A percentile compares a stretch with the other conserved stretches of the same genome.
Evolutionary conservation across 2,888 invertebrate species (phyloP).

Genomic region (Tiliacea aurago): DNA sequence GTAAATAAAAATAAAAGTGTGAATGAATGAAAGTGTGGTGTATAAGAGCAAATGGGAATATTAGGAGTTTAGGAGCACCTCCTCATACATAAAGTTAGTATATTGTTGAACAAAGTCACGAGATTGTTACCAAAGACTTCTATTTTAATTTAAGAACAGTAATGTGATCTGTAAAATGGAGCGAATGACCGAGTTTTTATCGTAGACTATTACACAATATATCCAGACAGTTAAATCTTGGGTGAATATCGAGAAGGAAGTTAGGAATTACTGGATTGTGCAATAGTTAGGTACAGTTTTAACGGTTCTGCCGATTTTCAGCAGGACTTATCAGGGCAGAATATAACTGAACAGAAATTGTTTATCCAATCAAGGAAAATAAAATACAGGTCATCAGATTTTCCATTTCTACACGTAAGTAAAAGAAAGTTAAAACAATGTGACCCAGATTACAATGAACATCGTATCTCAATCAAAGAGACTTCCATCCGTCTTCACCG

Average conservation of each 20-base stretch:
- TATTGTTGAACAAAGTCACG: constrained; percentile 41
- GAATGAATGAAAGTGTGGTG: constrained; percentile 37
- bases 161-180: constrained; percentile 32
- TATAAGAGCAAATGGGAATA: constrained; percentile 1
- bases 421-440: constrained; percentile 43
- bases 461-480: constrained; percentile 11
- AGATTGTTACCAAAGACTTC: constrained; percentile 24
- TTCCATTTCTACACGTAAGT: constrained; percentile 24
- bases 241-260: not conserved
- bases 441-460: constrained; percentile 26
- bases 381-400: constrained; percentile 13
- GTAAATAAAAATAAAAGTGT: constrained; percentile 34
- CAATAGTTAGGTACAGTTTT: not conserved
- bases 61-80: not conserved
- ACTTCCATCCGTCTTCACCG: constrained; percentile 8
- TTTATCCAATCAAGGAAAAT: not conserved
- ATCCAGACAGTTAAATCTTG: not conserved
- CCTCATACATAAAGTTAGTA: not conserved
- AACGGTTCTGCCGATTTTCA: not conserved
- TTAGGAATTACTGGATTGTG: not conserved
- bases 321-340: not conserved
- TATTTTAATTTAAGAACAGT: constrained; percentile 34
- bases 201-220: constrained; percentile 6
- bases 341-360: not conserved
- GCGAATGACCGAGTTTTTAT: constrained; percentile 33